Evolutionary conservation across 1,140 invertebrate species (phyloP), one percentile per base, ranked within the genome.

Genomic region (Neotoxoptera formosana): DNA sequence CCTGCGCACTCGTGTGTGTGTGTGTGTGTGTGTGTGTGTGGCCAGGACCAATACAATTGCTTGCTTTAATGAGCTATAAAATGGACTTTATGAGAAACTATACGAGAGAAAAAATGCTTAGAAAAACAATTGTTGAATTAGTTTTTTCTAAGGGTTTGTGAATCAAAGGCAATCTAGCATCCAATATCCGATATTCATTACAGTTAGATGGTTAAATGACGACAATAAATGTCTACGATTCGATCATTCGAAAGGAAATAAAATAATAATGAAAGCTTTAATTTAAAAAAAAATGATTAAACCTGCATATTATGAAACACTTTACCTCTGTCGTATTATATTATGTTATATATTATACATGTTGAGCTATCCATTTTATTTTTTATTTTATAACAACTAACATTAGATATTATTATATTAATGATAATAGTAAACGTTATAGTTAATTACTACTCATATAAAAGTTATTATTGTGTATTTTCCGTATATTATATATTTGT

Each of bases 41-140:
- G 45, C 84, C 20, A 8, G 11, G n/a, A 21, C 86, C 47, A 51
- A 88, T 88, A 88, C 47, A n/a, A 87, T 87, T 25, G 17, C 20
- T 51, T 17, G 47, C 47, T 88, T 34, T 88, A 88, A 88, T 48
- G 86, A 88, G n/a, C 45, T 34, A 88, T 88, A 51, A 88, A 88
- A 88, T 88, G 20, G n/a, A 88, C 47, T 88, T 88, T 88, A 51
- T 41, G 84, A 87, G 30, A 88, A 88, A 88, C 47, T 48, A 9
- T 41, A 34, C 2, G 1, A 34, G 47, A 20, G 47, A 88, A 51
- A 51, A 88, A 34, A 88, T 51, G n/a, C 47, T 88, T 23, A 34
- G 47, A 51, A 51, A 48, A 88, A 88, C 47, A 41, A 51, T 88
- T 88, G 47, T 48, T 48, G 25, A 21, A 45, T 88, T 88, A 25